phyloP scores from a whole-genome alignment of 1,140 invertebrate genomes.

The Sycophaga agraensis region DNA sequence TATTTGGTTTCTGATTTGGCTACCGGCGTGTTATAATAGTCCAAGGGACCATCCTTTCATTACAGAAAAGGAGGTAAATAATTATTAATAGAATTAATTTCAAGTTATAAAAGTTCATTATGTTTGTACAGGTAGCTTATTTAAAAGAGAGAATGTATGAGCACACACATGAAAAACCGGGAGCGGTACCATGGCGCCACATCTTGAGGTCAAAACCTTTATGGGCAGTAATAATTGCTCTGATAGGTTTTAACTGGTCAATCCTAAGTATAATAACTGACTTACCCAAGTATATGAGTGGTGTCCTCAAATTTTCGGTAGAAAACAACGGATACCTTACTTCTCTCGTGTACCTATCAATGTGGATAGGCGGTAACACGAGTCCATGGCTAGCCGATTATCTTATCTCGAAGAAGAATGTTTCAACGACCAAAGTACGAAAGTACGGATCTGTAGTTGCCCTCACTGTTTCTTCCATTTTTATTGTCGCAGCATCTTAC shows the following conservation, averaged over 20 bases:
- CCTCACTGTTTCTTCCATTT: conserved; percentile 73
- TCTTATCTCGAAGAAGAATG: conserved; percentile 62
- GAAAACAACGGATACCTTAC: conserved; percentile 69
- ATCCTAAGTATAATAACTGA: conserved; percentile 92
- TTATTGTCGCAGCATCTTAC: conserved; percentile 78
- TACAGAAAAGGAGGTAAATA: conserved; percentile 13
- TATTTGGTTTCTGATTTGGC: conserved; percentile 74
- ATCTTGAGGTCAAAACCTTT: conserved; percentile 77
- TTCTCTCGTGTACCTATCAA: conserved; percentile 69
- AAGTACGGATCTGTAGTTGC: conserved; percentile 75
- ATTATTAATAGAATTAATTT: too few species aligned
- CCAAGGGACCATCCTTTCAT: conserved; percentile 15
- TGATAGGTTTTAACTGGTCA: conserved; percentile 88
- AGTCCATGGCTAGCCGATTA: conserved; percentile 70
- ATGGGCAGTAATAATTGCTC: conserved; percentile 72
- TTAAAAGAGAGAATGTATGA: conserved; percentile 60
- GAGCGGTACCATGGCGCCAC: conserved; percentile 69
- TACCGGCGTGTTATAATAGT: conserved; percentile 34
- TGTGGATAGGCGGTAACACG: conserved; percentile 73
- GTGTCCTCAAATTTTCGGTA: conserved; percentile 82
- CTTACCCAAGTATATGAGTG: conserved; percentile 88
- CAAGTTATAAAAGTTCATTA: too few species aligned
- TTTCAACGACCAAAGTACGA: conserved; percentile 64
- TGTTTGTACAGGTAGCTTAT: neutral
- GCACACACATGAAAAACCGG: conserved; percentile 57